phyloP scores from a whole-genome alignment of 2,888 invertebrate species.

The Blastobasis lacticolella region DNA sequence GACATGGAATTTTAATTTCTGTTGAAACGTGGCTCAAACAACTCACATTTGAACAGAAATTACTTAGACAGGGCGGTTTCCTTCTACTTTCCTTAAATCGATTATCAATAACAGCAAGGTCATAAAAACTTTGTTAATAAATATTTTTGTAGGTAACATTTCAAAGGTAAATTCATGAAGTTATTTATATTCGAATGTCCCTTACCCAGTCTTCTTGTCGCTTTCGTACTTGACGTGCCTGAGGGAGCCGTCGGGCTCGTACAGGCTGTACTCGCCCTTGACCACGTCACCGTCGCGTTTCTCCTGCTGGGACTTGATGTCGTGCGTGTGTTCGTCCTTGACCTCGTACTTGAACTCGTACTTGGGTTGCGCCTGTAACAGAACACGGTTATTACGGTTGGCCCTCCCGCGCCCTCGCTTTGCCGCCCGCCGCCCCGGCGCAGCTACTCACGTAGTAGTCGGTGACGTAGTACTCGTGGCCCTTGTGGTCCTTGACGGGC shows the following conservation, averaged over 20 bases:
- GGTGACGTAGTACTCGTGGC: neutral
- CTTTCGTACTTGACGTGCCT: slow-evolving; percentile 71
- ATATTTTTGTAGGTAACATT: too few relatives aligned
- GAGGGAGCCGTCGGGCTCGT: slow-evolving; percentile 72
- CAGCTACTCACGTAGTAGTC: neutral
- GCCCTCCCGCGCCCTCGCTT: neutral
- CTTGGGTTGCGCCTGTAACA: slow-evolving; percentile 57
- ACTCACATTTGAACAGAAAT: too few relatives aligned
- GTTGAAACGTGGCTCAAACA: too few relatives aligned
- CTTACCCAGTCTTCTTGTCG: slow-evolving; percentile 66
- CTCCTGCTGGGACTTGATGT: slow-evolving; percentile 71
- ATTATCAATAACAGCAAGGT: too few relatives aligned
- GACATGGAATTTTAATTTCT: too few relatives aligned
- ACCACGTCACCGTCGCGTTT: slow-evolving; percentile 68
- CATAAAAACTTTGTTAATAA: too few relatives aligned
- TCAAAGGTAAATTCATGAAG: too few relatives aligned
- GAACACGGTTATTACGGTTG: neutral
- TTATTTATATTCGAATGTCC: too few relatives aligned
- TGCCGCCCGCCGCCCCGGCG: neutral
- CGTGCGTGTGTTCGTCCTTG: slow-evolving; percentile 70
- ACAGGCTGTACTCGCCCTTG: slow-evolving; percentile 74
- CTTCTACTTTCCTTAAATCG: too few relatives aligned
- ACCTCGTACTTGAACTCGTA: slow-evolving; percentile 70
- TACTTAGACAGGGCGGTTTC: too few relatives aligned
- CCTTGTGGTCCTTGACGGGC: neutral